phyloP scores from a whole-genome alignment of 1,140 invertebrate genomes.

The Wasmannia auropunctata region DNA sequence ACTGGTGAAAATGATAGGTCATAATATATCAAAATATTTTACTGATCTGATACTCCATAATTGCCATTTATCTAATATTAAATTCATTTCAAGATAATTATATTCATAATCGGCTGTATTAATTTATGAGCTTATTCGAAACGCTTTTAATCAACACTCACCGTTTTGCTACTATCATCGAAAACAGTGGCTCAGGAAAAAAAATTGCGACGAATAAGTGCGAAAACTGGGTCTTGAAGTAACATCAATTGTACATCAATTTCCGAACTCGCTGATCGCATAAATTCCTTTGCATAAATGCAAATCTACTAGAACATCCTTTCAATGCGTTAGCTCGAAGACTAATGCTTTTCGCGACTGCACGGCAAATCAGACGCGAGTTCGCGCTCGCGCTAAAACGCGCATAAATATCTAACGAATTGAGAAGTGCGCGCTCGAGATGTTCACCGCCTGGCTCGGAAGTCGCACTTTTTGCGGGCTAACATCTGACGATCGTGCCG shows the following conservation, averaged over 20 bases:
- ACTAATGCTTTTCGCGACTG: constrained; percentile 15
- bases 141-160: neutral
- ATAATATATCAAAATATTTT: neutral
- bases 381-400: constrained; percentile 35
- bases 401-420: constrained; percentile 55
- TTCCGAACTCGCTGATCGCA: constrained; percentile 18
- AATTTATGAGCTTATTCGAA: neutral
- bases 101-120: neutral
- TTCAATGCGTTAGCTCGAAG: neutral
- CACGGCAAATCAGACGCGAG: constrained; percentile 45
- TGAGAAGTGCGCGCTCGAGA: constrained; percentile 14
- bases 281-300: constrained; percentile 30
- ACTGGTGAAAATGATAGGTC: neutral
- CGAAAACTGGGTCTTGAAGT: neutral
- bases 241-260: constrained; percentile 29
- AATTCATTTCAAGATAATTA: constrained; percentile 1
- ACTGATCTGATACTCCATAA: neutral
- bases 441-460: constrained; percentile 16
- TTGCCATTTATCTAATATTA: constrained; percentile 9
- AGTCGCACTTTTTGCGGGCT: constrained; percentile 20
- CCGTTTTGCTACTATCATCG: neutral
- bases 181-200: neutral
- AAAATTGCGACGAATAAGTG: neutral
- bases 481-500: neutral
- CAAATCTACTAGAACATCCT: constrained; percentile 32